Base-by-base conservation (phyloP, 2,888 invertebrate species). In the Drosophila neonasuta region DNA sequence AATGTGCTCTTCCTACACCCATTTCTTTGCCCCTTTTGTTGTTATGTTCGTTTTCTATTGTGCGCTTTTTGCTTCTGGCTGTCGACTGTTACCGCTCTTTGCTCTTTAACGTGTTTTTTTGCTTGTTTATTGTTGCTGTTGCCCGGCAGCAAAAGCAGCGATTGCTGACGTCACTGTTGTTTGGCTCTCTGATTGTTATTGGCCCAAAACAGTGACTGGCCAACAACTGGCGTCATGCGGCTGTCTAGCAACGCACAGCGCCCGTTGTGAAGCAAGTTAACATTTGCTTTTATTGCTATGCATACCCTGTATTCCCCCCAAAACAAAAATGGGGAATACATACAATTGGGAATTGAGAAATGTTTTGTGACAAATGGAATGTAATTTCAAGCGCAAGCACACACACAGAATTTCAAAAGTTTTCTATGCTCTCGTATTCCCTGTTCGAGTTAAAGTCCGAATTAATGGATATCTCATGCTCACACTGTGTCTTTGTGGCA, bases 191-290 rank as follows among this genome's bases (percentile, higher is more conserved):
- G 72, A 64, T 57, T 71, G 48, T 65, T 57, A 55, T 57, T 54
- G 48, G 34, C 58, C 34, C 69, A 58, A 58, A 51, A 58, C 44
- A 41, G 68, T 45, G 65, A 59, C 29, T 20, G 42, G 13, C 39
- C 13, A 52, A 59, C 13, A 52, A 59, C 41, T 74, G 74, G 74
- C 74, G 74, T 68, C 74, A 68, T 62, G 71, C 13, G 68, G 61
- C 68, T 65, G 74, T 74, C 74, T 74, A 65, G 68, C 74, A 49
- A 71, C 74, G 57, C 58, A 61, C 41, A 62, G 61, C 42, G 45
- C 57, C 42, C 45, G 64, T 56, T 45, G 54, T 51, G 48, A 51
- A 51, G 20, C 41, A 30, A 65, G 62, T 63, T 65, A 56, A 65
- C 17, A 29, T 58, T 76, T 30, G 61, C 24, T 44, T 13, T 51